Base-by-base conservation (phyloP, 2,113 vertebrate genomes). In the Colinus virginianus region DNA sequence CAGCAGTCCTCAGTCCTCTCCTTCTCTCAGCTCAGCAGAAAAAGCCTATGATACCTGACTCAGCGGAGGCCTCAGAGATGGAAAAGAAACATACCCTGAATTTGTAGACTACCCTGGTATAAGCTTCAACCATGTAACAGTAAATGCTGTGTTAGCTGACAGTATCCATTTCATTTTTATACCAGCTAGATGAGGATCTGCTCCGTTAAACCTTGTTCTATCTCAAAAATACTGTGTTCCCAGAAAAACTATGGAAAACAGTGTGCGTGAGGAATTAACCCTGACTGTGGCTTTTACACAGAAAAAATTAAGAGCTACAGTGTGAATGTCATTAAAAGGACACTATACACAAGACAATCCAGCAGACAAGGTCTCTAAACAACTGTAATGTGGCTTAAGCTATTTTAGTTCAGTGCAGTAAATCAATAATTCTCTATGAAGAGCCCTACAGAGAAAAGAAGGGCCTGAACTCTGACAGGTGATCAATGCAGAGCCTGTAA, bases 161-260 rank as follows among this genome's bases (percentile, higher is more conserved):
- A 28, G 30, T 46, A 78, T n/a, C 38, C 21, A 10, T 20, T 53
- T 20, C 0, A 0, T 63, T 26, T 26, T 26, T 45, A 11, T 11
- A n/a, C 18, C n/a, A 78, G 9, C 25, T 32, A 19, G 9, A 9
- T n/a, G 28, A 67, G 16, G 7, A 36, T 36, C 21, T 2, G 1
- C 17, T 51, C 36, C 61, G 25, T 51, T 22, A 62, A 5, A 8
- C 6, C 3, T 14, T 6, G 32, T 1, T 3, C 11, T 22, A 21
- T 46, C 46, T 36, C 78, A 88, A 46, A 40, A 71, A 10, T 7
- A 12, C 5, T 11, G 10, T 4, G 4, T 46, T 66, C 30, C 36
- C 45, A 72, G 61, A 53, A 53, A 3, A 70, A 30, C 5, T 15
- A 21, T 8, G 23, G n/a, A 61, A 79, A 72, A 28, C 25, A 30